Conservation (phyloP, 2,113 vertebrate species). For the Spermophilus dauricus region DNA sequence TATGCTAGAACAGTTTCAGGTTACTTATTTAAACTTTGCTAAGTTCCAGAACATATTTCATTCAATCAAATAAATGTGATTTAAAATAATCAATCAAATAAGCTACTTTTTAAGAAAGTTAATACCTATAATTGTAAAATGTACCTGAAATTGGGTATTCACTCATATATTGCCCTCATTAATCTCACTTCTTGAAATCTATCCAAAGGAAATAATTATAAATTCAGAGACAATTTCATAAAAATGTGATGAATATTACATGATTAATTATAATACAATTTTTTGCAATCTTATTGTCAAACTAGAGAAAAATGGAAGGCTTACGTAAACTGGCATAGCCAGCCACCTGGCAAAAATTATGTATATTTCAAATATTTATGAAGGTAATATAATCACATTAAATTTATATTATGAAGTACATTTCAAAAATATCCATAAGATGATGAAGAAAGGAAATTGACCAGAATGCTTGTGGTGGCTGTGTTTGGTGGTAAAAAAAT, state of each 20-base stretch:
- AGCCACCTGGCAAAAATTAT: background rate
- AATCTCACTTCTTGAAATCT: constrained; percentile 35
- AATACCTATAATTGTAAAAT: constrained; percentile 22
- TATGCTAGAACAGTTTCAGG: background rate
- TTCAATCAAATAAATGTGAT: background rate
- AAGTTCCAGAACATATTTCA: constrained; percentile 36
- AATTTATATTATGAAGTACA: background rate
- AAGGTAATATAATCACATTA: constrained; percentile 14
- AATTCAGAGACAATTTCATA: constrained; percentile 61
- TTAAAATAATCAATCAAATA: constrained; percentile 48
- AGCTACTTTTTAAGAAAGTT: background rate
- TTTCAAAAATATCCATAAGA: constrained; percentile 20
- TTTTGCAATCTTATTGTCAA: background rate
- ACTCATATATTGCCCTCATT: background rate
- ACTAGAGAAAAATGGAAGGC: background rate
- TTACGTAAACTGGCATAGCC: background rate
- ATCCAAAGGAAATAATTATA: constrained; percentile 40
- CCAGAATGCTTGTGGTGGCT: constrained; percentile 1
- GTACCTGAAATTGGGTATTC: constrained; percentile 49
- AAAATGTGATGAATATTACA: constrained; percentile 30
- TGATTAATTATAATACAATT: background rate
- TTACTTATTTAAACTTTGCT: constrained; percentile 17
- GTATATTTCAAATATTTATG: constrained; percentile 45
- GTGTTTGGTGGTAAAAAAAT: background rate
- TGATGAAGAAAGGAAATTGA: constrained; percentile 7